Evolutionary conservation across 2,888 invertebrate species (phyloP).

Genomic region (Cepaea hortensis): DNA sequence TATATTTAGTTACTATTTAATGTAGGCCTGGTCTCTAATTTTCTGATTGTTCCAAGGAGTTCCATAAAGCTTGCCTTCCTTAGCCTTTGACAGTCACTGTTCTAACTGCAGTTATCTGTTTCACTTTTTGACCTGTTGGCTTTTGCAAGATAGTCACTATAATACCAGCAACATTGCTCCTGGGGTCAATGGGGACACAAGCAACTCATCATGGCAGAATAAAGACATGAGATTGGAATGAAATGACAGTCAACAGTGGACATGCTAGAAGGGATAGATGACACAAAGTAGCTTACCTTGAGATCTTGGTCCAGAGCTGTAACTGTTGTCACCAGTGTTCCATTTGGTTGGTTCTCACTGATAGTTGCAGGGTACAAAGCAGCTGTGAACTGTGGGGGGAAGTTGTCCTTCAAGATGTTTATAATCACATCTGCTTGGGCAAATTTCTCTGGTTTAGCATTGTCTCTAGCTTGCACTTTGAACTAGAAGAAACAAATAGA

Average conservation of each 20-base stretch:
- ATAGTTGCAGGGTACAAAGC: constrained; percentile 59
- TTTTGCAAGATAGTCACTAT: too few relatives aligned
- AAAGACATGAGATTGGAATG: too few relatives aligned
- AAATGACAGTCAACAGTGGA: not conserved
- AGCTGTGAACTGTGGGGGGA: constrained; percentile 56
- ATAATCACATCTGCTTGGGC: constrained; percentile 56
- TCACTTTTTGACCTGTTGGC: too few relatives aligned
- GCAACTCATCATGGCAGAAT: too few relatives aligned
- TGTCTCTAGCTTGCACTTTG: constrained; percentile 66
- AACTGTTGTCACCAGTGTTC: constrained; percentile 57
- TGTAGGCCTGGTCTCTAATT: too few relatives aligned
- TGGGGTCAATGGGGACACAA: too few relatives aligned
- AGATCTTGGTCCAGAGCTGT: constrained; percentile 66
- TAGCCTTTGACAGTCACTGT: too few relatives aligned
- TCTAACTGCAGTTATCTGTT: too few relatives aligned
- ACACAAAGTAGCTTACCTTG: constrained; percentile 48
- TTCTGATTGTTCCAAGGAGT: too few relatives aligned
- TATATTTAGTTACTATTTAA: too few relatives aligned
- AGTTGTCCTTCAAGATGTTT: constrained; percentile 57
- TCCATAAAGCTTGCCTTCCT: too few relatives aligned
- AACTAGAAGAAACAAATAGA: constrained; percentile 53
- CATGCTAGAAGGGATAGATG: not conserved
- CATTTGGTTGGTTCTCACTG: constrained; percentile 60
- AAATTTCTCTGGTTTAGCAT: constrained; percentile 58
- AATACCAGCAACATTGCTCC: too few relatives aligned